Evolutionary conservation across 1,140 invertebrate species (phyloP), one percentile per base, ranked within the genome.

Genomic region (Kradibia gibbosae): DNA sequence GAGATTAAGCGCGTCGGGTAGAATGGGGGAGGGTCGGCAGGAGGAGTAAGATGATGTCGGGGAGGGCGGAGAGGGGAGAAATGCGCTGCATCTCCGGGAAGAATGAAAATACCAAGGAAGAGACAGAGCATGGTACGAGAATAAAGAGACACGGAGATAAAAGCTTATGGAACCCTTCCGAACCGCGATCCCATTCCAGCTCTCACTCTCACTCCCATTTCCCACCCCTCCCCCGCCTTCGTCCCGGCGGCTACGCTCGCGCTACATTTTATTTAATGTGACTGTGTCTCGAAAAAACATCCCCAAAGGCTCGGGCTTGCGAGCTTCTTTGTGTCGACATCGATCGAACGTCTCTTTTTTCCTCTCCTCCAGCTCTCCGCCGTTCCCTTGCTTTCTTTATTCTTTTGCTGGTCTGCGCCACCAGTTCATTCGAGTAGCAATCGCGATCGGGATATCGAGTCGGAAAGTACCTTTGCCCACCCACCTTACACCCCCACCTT

Each of bases 181-280:
- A 76, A 65, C 45, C 31, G 36, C 48, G 11, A 22, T 20, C 53
- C 34, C 17, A 17, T 10, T 48, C 45, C 45, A 7, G 7, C 45
- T 28, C 42, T 72, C 70, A 7, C 20, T 45, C 11, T 15, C 42
- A 48, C n/a, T n/a, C 45, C 17, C 15, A 31, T 13, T 34, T n/a
- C 13, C 4, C 11, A 4, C 34, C 3, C 60, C 11, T 1, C 34
- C 7, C 60, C 36, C 62, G 17, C 62, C 15, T 17, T n/a, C 62
- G 34, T n/a, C 62, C 62, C 62, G 2, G 20, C 62, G 62, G 62
- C 34, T 20, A 67, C 34, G 62, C 55, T 57, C 60, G 10, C 34
- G 74, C 74, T 77, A 79, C 80, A 79, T 79, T 83, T 84, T 84
- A 83, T 83, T 85, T 83, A 85, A 83, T 81, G 82, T 81, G 82